Percentiles rank a stretch among this genome's conserved stretches.
These are phyloP conservation scores for Leptoteleia sp. DNA, from an alignment of 1,140 invertebrate genomes.

Conservation along the genomic window DNA sequence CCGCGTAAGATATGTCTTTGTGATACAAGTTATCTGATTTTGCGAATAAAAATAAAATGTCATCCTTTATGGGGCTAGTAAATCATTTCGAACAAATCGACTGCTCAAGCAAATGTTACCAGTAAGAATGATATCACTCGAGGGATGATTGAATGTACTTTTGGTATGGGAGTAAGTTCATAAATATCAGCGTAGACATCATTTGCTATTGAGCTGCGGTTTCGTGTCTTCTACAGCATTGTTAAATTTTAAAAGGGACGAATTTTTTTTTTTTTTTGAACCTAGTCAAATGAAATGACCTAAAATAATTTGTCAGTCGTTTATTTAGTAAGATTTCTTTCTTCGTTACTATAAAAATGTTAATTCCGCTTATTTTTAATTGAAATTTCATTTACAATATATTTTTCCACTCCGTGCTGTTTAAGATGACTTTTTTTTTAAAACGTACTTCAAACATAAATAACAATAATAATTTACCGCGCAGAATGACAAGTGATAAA, in stretches of 20 bases:
- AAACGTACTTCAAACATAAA: too few species aligned
- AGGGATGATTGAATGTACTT: slow-evolving; percentile 45
- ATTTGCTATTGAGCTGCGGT: slow-evolving; percentile 7
- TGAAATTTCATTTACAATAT: too few species aligned
- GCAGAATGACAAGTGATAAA: too few species aligned
- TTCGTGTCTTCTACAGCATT: slow-evolving; percentile 7
- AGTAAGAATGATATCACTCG: slow-evolving; percentile 49
- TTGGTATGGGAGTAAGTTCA: slow-evolving; percentile 25
- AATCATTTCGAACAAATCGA: slow-evolving; percentile 64
- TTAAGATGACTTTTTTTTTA: too few species aligned
- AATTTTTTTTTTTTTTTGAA: too few species aligned
- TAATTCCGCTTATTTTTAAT: too few species aligned
- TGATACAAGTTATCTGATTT: slow-evolving; percentile 54
- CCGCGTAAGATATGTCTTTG: slow-evolving; percentile 34
- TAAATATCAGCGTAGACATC: slow-evolving; percentile 38
- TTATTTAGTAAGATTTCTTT: too few species aligned
- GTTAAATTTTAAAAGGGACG: slow-evolving; percentile 13
- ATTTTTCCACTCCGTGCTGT: too few species aligned
- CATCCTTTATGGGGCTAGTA: slow-evolving; percentile 45
- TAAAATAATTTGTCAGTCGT: too few species aligned
- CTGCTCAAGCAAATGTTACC: slow-evolving; percentile 62
- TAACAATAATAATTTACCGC: too few species aligned
- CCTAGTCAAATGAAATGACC: too few species aligned
- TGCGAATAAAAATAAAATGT: slow-evolving; percentile 60
- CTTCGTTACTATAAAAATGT: too few species aligned